phyloP scores from a whole-genome alignment of 53 echinoderm and acorn worm species.

The Actinopyga echinites region DNA sequence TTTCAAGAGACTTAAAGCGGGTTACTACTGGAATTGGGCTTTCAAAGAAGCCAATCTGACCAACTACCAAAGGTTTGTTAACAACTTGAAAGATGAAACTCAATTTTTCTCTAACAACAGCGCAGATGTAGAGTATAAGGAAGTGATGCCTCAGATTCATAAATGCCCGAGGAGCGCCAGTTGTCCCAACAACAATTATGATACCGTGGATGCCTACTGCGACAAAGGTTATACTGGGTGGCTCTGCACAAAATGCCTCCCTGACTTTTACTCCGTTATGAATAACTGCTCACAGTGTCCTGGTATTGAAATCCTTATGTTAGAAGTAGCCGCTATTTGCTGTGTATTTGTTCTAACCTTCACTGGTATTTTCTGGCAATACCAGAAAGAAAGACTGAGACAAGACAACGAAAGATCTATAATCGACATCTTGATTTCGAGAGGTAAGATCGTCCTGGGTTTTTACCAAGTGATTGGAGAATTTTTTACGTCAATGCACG shows the following conservation, averaged over 20 bases:
- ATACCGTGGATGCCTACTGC: not conserved
- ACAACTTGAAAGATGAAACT: not conserved
- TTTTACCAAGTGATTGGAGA: constrained; percentile 33
- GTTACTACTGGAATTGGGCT: not conserved
- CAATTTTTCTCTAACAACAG: not conserved
- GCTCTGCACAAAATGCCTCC: not conserved
- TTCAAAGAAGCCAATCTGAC: not conserved
- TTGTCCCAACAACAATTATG: not conserved
- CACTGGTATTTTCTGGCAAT: not conserved
- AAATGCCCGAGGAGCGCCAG: not conserved
- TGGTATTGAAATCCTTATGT: not conserved
- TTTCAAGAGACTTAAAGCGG: not conserved
- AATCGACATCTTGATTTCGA: not conserved
- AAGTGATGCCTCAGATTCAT: not conserved
- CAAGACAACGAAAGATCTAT: not conserved
- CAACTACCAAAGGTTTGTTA: not conserved
- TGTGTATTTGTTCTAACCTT: not conserved
- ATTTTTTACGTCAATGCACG: not conserved
- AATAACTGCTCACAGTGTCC: not conserved
- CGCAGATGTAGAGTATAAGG: not conserved
- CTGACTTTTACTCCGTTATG: not conserved
- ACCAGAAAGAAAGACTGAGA: not conserved
- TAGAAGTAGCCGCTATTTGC: not conserved
- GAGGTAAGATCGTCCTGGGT: not conserved
- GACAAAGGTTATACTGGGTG: not conserved